Evolutionary conservation across 2,888 invertebrate genomes (phyloP).

Genomic region (Tanypteryx hageni): DNA sequence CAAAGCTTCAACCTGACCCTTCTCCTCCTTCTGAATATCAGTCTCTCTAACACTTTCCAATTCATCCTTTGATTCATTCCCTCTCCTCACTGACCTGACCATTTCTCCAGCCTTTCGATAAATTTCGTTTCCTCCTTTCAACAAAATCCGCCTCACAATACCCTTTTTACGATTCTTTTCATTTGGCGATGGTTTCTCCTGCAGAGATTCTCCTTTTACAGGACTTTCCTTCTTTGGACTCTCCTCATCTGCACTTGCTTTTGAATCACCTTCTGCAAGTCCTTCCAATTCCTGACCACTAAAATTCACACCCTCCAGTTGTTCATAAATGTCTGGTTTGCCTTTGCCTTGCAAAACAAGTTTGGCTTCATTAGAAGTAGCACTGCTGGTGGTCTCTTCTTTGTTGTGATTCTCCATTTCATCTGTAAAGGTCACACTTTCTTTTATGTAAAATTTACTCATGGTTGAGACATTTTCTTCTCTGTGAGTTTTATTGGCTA

Average conservation of each 20-base stretch:
- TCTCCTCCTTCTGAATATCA: not conserved
- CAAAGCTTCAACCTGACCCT: not conserved
- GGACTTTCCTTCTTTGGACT: not conserved
- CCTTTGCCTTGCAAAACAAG: not conserved
- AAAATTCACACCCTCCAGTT: not conserved
- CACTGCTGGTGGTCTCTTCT: too few relatives aligned
- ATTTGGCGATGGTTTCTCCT: slow-evolving; percentile 21
- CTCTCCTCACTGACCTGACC: slow-evolving; percentile 37
- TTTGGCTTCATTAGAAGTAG: too few relatives aligned
- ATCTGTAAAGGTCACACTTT: too few relatives aligned
- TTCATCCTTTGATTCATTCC: slow-evolving; percentile 47
- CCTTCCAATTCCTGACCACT: not conserved
- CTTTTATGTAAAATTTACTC: not conserved
- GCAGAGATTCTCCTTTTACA: not conserved
- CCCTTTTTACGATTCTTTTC: slow-evolving; percentile 53
- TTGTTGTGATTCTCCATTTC: too few relatives aligned
- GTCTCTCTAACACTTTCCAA: not conserved
- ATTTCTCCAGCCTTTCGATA: slow-evolving; percentile 50
- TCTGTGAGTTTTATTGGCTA: not conserved
- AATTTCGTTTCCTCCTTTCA: slow-evolving; percentile 53
- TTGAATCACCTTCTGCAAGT: not conserved
- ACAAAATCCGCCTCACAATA: slow-evolving; percentile 30
- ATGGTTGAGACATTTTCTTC: not conserved
- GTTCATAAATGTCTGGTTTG: not conserved
- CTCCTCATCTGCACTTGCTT: not conserved